Evolutionary conservation across 2,797 vertebrate species (phyloP).

Genomic region (Rhinoraja longicauda): DNA sequence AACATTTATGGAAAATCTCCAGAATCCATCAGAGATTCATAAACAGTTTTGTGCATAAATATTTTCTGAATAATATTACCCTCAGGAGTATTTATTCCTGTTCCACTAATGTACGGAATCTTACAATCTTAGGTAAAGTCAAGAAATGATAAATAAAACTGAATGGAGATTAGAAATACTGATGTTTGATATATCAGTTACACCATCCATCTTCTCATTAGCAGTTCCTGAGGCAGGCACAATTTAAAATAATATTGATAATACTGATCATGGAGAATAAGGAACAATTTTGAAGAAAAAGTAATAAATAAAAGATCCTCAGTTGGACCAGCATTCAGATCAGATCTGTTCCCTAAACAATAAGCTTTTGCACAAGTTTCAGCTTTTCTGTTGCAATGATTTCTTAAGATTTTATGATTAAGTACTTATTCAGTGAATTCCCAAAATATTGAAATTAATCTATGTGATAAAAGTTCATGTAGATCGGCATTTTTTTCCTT

Average conservation of each 20-base stretch:
- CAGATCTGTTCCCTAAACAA: not conserved
- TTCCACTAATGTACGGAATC: conserved; percentile 63
- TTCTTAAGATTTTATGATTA: not conserved
- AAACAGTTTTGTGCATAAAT: conserved; percentile 18
- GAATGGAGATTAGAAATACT: conserved; percentile 50
- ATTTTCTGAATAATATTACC: conserved; percentile 51
- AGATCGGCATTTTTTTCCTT: not conserved
- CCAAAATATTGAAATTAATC: not conserved
- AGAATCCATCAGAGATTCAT: conserved; percentile 9
- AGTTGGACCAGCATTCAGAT: not conserved
- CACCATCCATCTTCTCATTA: conserved; percentile 75
- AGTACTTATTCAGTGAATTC: not conserved
- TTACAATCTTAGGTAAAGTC: conserved; percentile 57
- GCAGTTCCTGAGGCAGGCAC: conserved; percentile 69
- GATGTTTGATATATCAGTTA: conserved; percentile 53
- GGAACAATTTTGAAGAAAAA: conserved; percentile 57
- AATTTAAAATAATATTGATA: conserved; percentile 75
- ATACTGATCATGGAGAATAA: conserved; percentile 58
- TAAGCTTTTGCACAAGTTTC: not conserved
- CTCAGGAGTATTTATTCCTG: conserved; percentile 61
- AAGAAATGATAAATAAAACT: conserved; percentile 64
- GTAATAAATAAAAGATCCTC: conserved; percentile 62
- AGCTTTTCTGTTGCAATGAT: not conserved
- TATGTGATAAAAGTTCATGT: conserved; percentile 4
- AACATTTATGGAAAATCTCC: conserved; percentile 72